Evolutionary conservation across 2,888 invertebrate genomes (phyloP).

Genomic region (Lithophane semibrunnea): DNA sequence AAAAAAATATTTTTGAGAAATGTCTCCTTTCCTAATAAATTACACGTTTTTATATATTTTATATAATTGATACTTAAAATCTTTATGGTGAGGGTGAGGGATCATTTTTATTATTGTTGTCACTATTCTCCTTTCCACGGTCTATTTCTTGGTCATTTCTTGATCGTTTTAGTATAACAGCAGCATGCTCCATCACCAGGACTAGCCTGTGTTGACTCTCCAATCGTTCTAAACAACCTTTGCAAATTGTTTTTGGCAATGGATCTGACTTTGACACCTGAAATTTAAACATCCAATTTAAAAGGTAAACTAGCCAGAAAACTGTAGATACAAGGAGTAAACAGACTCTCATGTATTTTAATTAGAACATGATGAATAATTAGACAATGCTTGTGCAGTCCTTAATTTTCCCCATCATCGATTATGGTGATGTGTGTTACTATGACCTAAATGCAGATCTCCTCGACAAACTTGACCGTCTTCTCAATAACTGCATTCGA

Average conservation of each 20-base stretch:
- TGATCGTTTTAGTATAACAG: slow-evolving; percentile 83
- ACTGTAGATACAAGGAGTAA: background rate
- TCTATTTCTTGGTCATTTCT: slow-evolving; percentile 65
- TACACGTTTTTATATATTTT: background rate
- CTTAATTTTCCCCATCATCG: too few species aligned
- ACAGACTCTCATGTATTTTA: background rate
- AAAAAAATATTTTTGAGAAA: slow-evolving; percentile 27
- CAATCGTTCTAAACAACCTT: slow-evolving; percentile 90
- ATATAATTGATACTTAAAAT: slow-evolving; percentile 25
- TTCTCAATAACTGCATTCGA: too few species aligned
- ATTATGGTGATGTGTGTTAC: too few species aligned
- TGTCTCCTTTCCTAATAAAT: slow-evolving; percentile 32
- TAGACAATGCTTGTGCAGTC: too few species aligned
- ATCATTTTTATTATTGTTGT: slow-evolving; percentile 70
- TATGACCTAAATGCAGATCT: too few species aligned
- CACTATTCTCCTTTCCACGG: slow-evolving; percentile 71
- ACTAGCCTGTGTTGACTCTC: slow-evolving; percentile 90
- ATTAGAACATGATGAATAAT: background rate
- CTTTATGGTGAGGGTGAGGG: slow-evolving; percentile 49
- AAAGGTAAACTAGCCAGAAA: background rate
- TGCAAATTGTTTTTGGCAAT: slow-evolving; percentile 93
- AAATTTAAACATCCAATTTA: slow-evolving; percentile 57
- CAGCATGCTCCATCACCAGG: slow-evolving; percentile 86
- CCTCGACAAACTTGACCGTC: too few species aligned
- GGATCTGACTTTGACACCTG: slow-evolving; percentile 92